These are phyloP conservation scores for Mercenaria mercenaria DNA, from an alignment of 1,140 invertebrate genomes.

Conservation along the genomic window DNA sequence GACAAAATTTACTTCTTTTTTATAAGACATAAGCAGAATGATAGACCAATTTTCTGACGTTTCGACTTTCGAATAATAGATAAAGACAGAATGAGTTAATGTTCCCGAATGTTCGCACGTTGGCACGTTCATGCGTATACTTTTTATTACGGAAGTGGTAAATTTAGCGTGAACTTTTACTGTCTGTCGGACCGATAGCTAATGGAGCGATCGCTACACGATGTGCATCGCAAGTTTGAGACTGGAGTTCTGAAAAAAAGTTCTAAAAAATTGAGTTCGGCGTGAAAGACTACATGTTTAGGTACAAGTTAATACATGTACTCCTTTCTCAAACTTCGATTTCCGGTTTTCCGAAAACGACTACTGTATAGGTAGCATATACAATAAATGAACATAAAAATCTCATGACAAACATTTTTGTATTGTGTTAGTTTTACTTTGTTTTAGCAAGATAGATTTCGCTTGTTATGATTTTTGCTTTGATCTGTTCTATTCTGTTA, in stretches of 20 bases:
- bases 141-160: constrained; percentile 42
- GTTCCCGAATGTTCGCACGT: constrained; percentile 39
- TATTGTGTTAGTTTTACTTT: too few relatives aligned
- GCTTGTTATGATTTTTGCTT: too few relatives aligned
- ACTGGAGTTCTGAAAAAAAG: neutral
- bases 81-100: neutral
- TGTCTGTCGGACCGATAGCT: neutral
- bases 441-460: too few relatives aligned
- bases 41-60: neutral
- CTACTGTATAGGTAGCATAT: too few relatives aligned
- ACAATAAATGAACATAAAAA: too few relatives aligned
- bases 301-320: too few relatives aligned
- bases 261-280: too few relatives aligned
- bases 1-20: neutral
- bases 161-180: constrained; percentile 52
- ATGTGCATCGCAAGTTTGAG: neutral
- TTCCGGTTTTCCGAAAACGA: too few relatives aligned
- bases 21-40: neutral
- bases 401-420: too few relatives aligned
- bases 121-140: constrained; percentile 6
- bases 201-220: neutral
- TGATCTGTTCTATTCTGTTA: too few relatives aligned
- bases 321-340: too few relatives aligned
- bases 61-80: neutral
- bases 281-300: too few relatives aligned